phyloP scores from a whole-genome alignment of 2,113 vertebrate species.

The Pao palembangensis region DNA sequence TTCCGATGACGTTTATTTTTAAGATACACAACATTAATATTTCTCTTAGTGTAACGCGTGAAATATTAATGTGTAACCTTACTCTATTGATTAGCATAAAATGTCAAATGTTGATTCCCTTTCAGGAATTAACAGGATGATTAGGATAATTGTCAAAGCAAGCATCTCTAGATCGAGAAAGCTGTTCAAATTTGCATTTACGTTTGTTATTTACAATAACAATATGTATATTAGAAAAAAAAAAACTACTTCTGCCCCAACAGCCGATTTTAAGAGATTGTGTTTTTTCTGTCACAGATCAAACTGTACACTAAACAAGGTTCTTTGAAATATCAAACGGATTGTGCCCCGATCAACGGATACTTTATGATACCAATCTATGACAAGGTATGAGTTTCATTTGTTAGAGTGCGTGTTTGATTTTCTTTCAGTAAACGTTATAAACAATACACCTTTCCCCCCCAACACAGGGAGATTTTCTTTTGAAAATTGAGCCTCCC shows the following conservation, averaged over 20 bases:
- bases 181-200: no score
- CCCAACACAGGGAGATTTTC: constrained; percentile 90
- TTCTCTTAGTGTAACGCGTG: background rate
- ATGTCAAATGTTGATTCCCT: constrained; percentile 31
- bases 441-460: background rate
- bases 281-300: constrained; percentile 72
- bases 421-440: background rate
- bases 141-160: constrained; percentile 19
- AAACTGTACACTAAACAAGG: constrained; percentile 98
- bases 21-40: no score
- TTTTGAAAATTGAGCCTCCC: constrained; percentile 97
- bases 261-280: no score
- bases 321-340: constrained; percentile 96
- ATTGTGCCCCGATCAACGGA: constrained; percentile 96
- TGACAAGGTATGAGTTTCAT: constrained; percentile 83
- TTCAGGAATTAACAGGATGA: constrained; percentile 38
- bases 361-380: constrained; percentile 99
- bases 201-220: no score
- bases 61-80: no score
- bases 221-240: no score
- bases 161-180: background rate
- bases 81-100: background rate
- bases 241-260: no score
- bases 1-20: no score
- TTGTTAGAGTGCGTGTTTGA: background rate